Percentiles rank a stretch among this genome's conserved stretches.
These are phyloP conservation scores for Neodiprion fabricii DNA, from an alignment of 1,140 invertebrate genomes.

Conservation along the genomic window DNA sequence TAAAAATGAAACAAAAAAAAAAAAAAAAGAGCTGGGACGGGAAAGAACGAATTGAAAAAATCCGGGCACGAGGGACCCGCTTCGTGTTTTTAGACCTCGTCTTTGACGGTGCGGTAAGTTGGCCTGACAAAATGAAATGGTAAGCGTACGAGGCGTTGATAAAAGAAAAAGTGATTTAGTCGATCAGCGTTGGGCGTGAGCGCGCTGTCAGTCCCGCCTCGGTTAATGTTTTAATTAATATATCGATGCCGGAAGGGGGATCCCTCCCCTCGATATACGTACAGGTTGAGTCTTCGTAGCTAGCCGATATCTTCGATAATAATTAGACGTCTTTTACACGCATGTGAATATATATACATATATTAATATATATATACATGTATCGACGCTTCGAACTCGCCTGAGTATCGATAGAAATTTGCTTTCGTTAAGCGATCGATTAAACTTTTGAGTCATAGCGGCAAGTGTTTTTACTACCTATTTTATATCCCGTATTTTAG, in stretches of 20 bases:
- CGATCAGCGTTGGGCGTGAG: conserved; percentile 42
- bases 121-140: conserved; percentile 9
- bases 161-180: conserved; percentile 31
- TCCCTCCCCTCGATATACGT: conserved; percentile 15
- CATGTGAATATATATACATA: no score
- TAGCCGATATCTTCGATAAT: conserved; percentile 33
- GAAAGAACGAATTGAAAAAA: no score
- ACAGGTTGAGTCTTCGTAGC: conserved; percentile 29
- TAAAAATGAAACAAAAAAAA: no score
- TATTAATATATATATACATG: neutral
- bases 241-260: conserved; percentile 38
- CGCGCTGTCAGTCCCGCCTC: conserved; percentile 28
- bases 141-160: neutral
- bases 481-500: neutral
- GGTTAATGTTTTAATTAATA: conserved; percentile 51
- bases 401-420: neutral
- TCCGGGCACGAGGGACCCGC: no score
- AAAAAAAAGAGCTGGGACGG: no score
- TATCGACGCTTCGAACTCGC: neutral
- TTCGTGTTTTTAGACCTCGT: no score
- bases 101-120: no score
- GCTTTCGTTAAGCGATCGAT: neutral
- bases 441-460: neutral
- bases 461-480: no score
- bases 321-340: conserved; percentile 29